Percentiles rank a stretch among this genome's conserved stretches.
Evolutionary conservation across 1,140 invertebrate species (phyloP).

Genomic region (Aphelinus certus): DNA sequence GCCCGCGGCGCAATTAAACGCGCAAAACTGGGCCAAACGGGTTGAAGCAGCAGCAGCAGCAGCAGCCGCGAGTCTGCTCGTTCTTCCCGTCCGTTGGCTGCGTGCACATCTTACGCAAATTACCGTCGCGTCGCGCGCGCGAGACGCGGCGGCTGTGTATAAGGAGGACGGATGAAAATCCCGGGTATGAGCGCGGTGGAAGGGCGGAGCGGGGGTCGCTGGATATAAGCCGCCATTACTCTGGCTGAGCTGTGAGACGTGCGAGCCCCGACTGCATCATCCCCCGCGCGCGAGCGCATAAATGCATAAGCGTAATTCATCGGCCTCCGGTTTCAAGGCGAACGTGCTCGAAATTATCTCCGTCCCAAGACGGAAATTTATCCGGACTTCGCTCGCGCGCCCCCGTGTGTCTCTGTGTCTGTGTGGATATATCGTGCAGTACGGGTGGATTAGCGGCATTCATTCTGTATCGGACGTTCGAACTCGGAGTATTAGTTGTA

Average conservation of each 20-base stretch:
- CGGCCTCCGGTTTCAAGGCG: no score
- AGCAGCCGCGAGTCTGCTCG: background rate
- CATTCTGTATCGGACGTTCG: no score
- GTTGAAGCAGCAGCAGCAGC: background rate
- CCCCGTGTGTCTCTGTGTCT: no score
- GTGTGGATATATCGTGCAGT: no score
- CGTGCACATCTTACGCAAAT: slow-evolving; percentile 11
- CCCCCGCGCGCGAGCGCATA: no score
- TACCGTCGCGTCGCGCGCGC: background rate
- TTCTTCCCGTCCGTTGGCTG: background rate
- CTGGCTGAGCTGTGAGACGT: background rate
- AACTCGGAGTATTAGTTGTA: no score
- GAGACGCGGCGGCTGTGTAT: background rate
- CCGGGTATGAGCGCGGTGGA: background rate
- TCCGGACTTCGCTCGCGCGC: no score
- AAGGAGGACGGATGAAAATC: slow-evolving; percentile 17
- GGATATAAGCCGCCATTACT: slow-evolving; percentile 12
- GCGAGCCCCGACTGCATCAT: no score
- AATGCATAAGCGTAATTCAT: no score
- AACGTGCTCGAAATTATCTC: no score
- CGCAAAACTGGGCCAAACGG: background rate
- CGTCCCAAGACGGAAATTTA: no score
- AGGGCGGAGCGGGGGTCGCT: background rate
- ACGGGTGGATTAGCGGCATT: no score
- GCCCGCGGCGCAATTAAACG: background rate